Conservation (phyloP, 2,113 vertebrate genomes). For the Sialia sialis region DNA sequence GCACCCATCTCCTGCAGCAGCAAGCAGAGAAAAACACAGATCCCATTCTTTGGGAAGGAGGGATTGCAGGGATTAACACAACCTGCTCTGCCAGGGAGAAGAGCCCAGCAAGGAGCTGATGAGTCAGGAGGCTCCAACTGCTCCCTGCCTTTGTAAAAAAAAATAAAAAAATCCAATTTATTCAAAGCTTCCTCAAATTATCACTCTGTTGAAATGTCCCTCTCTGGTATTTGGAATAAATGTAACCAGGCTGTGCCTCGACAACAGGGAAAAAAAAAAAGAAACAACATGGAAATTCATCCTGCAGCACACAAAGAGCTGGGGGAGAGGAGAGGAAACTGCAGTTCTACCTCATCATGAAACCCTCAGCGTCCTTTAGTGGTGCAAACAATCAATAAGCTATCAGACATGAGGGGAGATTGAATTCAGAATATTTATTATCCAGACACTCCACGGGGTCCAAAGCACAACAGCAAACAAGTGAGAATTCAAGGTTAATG, state of each 20-base stretch:
- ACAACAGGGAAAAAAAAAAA: background rate
- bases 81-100: background rate
- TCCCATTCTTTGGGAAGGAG: background rate
- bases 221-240: background rate
- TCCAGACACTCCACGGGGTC: background rate
- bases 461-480: background rate
- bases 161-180: background rate
- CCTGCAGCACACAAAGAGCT: background rate
- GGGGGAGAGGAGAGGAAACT: background rate
- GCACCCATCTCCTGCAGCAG: background rate
- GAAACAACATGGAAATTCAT: background rate
- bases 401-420: background rate
- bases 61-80: background rate
- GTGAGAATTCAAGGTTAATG: background rate
- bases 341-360: background rate
- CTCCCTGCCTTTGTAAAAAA: background rate
- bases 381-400: constrained; percentile 13
- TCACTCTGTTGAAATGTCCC: background rate
- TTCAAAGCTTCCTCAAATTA: background rate
- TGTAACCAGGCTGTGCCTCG: background rate
- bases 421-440: background rate
- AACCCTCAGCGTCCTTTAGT: background rate
- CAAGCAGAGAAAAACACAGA: background rate
- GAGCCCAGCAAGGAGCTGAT: background rate
- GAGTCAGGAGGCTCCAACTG: background rate